A percentile compares a stretch with the other conserved stretches of the same genome.
Evolutionary conservation across 2,797 vertebrate species (phyloP).

Genomic region (Leptodactylus fallax): DNA sequence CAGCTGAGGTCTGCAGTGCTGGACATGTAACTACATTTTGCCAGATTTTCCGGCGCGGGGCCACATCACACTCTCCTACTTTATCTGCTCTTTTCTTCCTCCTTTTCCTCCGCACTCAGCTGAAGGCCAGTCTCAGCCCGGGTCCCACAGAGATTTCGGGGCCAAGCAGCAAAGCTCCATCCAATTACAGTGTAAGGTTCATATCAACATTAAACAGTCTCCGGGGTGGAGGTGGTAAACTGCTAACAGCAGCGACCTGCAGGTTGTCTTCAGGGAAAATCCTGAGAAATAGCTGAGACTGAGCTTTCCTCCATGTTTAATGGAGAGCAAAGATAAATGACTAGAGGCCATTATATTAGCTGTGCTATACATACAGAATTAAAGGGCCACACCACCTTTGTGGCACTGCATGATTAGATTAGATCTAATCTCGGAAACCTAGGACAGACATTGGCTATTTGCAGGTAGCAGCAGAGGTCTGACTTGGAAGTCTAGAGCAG

Average conservation of each 20-base stretch:
- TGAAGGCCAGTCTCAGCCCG: constrained; percentile 33
- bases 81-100: not conserved
- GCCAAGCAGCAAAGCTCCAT: constrained; percentile 31
- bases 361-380: not conserved
- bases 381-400: not conserved
- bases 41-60: not conserved
- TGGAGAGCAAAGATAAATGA: not conserved
- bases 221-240: constrained; percentile 39
- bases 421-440: too few relatives aligned
- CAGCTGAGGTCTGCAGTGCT: not conserved
- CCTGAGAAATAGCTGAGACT: constrained; percentile 11
- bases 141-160: constrained; percentile 31
- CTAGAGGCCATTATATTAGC: not conserved
- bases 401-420: too few relatives aligned
- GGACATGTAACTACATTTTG: not conserved
- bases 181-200: constrained; percentile 58
- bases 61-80: not conserved
- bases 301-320: not conserved
- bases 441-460: too few relatives aligned
- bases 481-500: too few relatives aligned
- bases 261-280: constrained; percentile 6
- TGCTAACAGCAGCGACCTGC: not conserved
- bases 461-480: too few relatives aligned
- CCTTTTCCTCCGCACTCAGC: not conserved
- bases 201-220: constrained; percentile 45